Evolutionary conservation across 2,888 invertebrate species (phyloP).

Genomic region (Metopia argyrocephala): DNA sequence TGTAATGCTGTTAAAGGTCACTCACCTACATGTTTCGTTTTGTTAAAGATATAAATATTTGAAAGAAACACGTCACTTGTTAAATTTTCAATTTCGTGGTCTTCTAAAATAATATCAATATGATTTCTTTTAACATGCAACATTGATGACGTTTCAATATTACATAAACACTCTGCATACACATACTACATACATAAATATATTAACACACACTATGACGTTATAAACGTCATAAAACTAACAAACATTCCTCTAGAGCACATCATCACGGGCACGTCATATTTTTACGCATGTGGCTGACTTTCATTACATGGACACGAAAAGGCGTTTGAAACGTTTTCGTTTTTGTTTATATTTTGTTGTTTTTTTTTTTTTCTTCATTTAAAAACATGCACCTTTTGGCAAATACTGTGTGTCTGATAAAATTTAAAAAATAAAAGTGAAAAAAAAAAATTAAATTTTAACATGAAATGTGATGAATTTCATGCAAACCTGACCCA

Average conservation of each 20-base stretch:
- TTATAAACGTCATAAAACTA: not conserved
- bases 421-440: slow-evolving; percentile 32
- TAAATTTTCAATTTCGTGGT: not conserved
- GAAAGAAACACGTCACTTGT: slow-evolving; percentile 9
- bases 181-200: slow-evolving; percentile 5
- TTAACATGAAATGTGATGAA: slow-evolving; percentile 63
- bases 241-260: slow-evolving; percentile 33
- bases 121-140: slow-evolving; percentile 58
- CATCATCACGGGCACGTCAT: slow-evolving; percentile 45
- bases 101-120: slow-evolving; percentile 6
- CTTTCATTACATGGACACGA: slow-evolving; percentile 33
- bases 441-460: not conserved
- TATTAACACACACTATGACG: not conserved
- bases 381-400: slow-evolving; percentile 51
- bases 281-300: slow-evolving; percentile 51
- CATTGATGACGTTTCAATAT: slow-evolving; percentile 60
- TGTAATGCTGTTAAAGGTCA: slow-evolving; percentile 29
- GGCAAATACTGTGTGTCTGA: slow-evolving; percentile 16
- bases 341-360: too few species aligned
- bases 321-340: not conserved
- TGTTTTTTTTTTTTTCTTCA: too few species aligned
- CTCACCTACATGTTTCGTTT: slow-evolving; percentile 17
- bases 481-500: slow-evolving; percentile 65
- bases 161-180: too few species aligned
- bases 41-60: not conserved